A percentile compares a stretch with the other conserved stretches of the same genome.
Conservation (phyloP, 2,113 vertebrate species). For the Chlorodrepanis virens region DNA sequence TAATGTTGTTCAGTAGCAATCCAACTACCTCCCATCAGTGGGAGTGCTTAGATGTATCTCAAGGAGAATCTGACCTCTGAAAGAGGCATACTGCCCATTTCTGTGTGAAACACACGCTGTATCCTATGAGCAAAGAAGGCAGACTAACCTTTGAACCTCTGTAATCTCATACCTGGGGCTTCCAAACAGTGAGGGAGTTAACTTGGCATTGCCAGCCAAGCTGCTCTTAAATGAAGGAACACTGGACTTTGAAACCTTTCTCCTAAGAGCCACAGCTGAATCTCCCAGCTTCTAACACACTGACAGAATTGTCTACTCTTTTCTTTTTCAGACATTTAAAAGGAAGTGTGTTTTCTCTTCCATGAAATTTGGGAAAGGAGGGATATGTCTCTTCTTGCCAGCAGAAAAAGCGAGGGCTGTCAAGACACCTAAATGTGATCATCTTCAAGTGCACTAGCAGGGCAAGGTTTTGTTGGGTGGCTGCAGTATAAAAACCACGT, state of each 20-base stretch:
- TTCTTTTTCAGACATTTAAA: constrained; percentile 4
- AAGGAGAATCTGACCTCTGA: not conserved
- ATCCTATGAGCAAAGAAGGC: not conserved
- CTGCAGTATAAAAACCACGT: not conserved
- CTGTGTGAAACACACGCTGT: not conserved
- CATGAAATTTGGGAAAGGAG: not conserved
- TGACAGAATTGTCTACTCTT: not conserved
- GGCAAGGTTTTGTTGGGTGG: not conserved
- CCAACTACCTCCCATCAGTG: not conserved
- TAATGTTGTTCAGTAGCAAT: not conserved
- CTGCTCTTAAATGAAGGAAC: not conserved
- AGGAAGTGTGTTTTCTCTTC: not conserved
- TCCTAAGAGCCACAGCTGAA: not conserved
- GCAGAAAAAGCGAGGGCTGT: not conserved
- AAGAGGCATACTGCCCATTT: not conserved
- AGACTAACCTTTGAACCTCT: not conserved
- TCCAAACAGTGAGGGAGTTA: not conserved
- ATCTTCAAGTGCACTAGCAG: not conserved
- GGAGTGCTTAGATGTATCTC: not conserved
- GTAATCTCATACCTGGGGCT: not conserved
- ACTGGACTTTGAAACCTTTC: not conserved
- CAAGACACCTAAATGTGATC: not conserved
- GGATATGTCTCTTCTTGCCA: constrained; percentile 4
- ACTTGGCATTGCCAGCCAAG: not conserved
- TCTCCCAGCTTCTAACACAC: not conserved